A percentile compares a stretch with the other conserved stretches of the same genome.
phyloP scores from a whole-genome alignment of 2,113 vertebrate species.

The Corythaixoides concolor region DNA sequence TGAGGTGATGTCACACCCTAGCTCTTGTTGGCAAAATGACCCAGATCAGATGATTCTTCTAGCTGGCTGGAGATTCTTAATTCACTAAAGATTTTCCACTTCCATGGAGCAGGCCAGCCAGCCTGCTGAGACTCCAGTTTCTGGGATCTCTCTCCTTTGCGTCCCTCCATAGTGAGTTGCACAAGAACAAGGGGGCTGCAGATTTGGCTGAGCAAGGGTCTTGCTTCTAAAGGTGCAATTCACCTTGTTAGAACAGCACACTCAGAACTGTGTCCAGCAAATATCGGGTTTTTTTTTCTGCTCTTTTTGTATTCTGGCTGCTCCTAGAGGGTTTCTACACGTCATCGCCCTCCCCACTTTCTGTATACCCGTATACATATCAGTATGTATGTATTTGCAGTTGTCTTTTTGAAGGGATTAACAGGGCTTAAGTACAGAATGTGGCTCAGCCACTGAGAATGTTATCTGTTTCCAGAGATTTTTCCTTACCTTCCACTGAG shows the following conservation, averaged over 20 bases:
- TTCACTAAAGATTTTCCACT: background rate
- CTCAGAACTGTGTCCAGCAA: background rate
- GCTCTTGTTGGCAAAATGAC: background rate
- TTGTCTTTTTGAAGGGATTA: conserved; percentile 25
- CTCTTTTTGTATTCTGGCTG: background rate
- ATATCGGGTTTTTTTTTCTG: background rate
- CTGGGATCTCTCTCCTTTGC: background rate
- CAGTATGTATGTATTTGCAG: background rate
- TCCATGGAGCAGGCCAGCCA: background rate
- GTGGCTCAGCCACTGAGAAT: background rate
- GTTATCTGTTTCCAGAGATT: conserved; percentile 28
- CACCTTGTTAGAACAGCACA: background rate
- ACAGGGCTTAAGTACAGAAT: background rate
- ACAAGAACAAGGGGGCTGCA: background rate
- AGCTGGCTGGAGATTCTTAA: background rate
- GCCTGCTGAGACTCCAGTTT: background rate
- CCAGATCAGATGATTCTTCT: background rate
- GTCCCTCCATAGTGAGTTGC: background rate
- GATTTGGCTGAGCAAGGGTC: background rate
- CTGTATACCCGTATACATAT: background rate
- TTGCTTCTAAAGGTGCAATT: background rate
- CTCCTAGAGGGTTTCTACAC: background rate
- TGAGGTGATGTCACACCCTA: background rate
- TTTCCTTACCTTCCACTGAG: conserved; percentile 5
- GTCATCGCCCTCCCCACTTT: background rate